Base-by-base conservation (phyloP, 2,113 vertebrate genomes). In the Macquaria ambigua region DNA sequence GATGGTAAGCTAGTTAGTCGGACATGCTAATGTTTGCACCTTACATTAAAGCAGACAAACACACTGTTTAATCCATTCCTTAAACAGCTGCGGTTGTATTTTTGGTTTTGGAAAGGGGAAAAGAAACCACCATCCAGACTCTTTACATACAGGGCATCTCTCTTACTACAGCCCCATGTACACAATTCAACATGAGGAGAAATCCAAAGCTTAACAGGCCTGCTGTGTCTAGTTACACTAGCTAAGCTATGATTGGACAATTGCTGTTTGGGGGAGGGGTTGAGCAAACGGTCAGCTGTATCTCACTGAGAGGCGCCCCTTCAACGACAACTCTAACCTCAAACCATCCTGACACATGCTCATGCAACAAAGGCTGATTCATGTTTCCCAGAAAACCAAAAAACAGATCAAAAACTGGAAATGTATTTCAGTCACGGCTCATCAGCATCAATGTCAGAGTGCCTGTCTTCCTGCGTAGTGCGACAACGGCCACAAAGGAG, bases 401-500 rank as follows among this genome's bases (percentile, higher is more conserved):
- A 48, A 62, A 46, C 2, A 14, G 23, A 73, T 66, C 41, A 21
- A 11, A 70, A 68, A 34, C 31, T 59, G 6, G 34, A 12, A 37
- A 83, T 4, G 52, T 14, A n/a, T 58, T 63, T 68, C 8, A 46
- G 72, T 68, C 75, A 46, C 0, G 1, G 78, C 58, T 84, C 69
- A 43, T 77, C 52, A 39, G 46, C 9, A 1, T 59, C 53, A 48
- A 1, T 25, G 12, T 52, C 20, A 34, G 31, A 16, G 11, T 64
- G 4, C 2, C 28, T 5, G 48, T 69, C 39, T 53, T 56, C 61
- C 59, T 25, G 11, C 7, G 1, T 10, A 55, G 25, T 31, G 1
- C 6, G 16, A 23, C 21, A 39, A 4, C 21, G 3, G 21, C 66
- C 61, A 28, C 69, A 59, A 69, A 74, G 25, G 28, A 31, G 61